Conservation (phyloP, 2,797 vertebrate genomes). For the Catamblyrhynchus diadema region DNA sequence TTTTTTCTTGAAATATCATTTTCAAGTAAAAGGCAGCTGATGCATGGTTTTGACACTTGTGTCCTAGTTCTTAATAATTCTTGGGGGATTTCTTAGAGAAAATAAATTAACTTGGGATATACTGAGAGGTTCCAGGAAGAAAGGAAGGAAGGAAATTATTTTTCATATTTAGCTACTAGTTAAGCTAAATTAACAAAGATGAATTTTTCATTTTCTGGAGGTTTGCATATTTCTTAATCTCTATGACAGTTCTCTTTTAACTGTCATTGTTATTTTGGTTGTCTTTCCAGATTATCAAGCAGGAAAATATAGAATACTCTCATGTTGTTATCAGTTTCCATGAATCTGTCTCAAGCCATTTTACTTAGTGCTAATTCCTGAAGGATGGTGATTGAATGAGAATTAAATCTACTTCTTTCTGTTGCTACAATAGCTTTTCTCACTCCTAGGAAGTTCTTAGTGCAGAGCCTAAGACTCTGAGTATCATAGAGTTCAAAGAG, state of each 20-base stretch:
- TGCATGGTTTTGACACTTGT: neutral
- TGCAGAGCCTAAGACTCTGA: neutral
- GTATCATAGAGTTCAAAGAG: neutral
- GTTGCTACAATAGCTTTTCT: neutral
- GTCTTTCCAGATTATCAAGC: neutral
- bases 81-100: neutral
- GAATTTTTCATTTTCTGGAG: neutral
- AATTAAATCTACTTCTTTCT: neutral
- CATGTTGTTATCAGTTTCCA: neutral
- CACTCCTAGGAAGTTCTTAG: neutral
- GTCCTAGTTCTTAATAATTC: conserved; percentile 21
- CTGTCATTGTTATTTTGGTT: neutral
- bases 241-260: neutral
- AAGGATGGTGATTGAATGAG: neutral
- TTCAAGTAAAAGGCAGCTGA: neutral
- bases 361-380: neutral
- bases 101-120: neutral
- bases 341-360: neutral
- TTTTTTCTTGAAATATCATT: neutral
- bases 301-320: neutral
- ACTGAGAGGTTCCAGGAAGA: neutral
- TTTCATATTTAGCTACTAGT: neutral
- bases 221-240: neutral
- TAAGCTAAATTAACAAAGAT: neutral
- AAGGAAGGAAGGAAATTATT: neutral